Base-by-base conservation (phyloP, 1,140 invertebrate genomes). In the Cryptotermes secundus region DNA sequence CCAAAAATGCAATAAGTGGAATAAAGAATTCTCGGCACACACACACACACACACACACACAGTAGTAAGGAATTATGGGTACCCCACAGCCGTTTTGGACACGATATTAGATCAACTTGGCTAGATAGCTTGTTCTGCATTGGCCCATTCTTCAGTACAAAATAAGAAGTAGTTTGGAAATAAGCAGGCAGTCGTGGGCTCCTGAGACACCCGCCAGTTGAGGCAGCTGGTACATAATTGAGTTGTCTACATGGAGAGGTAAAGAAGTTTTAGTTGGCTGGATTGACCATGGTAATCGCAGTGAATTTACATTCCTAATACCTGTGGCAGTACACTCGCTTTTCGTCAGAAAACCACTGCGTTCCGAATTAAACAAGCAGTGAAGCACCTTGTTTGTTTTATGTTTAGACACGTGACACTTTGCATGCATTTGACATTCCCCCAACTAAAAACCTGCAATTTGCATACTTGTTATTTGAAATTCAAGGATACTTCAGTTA, bases 231-330 rank as follows among this genome's bases (percentile, higher is more conserved):
- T 72, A 72, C 59, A 14, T 72, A 72, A 72, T 72, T 72, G 59
- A 72, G 59, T 72, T 72, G 59, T 72, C 59, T 72, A 14, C 59
- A 14, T 72, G 26, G 26, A 72, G n/a, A 72, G 26, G 59, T 9
- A n/a, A 72, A 72, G 59, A 72, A 72, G 59, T 72, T 72, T 31
- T 72, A 72, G 59, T 72, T 72, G 59, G 59, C 59, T 72, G n/a
- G 59, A 72, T 72, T 72, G 59, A 72, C 59, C 59, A 72, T 72
- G 59, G 59, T 72, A 72, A 72, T 72, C 59, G 59, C 59, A 31
- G 59, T 31, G 59, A 72, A 72, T 72, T 72, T 31, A 26, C 59
- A 72, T 72, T 72, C 26, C 59, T 72, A 72, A 72, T 72, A 72
- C 59, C 59, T 26, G 9, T n/a, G 9, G 26, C 59, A 72, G 59